phyloP scores from a whole-genome alignment of 2,888 invertebrate genomes.

The Heliconius aoede region DNA sequence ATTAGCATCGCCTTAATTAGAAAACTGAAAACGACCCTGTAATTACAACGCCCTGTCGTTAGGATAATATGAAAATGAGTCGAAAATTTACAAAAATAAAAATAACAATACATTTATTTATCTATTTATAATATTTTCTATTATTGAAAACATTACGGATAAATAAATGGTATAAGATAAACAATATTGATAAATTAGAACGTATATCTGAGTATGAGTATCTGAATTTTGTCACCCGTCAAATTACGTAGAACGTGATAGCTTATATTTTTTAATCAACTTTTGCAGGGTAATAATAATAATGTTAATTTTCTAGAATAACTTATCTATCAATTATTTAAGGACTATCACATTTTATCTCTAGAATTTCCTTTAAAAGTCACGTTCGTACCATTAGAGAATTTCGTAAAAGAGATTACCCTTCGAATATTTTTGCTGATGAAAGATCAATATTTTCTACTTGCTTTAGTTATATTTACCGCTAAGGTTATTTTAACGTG shows the following conservation, averaged over 20 bases:
- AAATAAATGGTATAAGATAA: not conserved
- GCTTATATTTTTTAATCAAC: not conserved
- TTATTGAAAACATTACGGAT: no score
- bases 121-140: not conserved
- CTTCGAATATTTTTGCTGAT: constrained; percentile 13
- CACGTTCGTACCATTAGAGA: constrained; percentile 41
- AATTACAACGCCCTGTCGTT: not conserved
- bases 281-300: constrained; percentile 26
- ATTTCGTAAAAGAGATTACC: constrained; percentile 35
- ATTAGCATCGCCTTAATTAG: constrained; percentile 19
- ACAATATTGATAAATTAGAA: not conserved
- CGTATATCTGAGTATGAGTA: not conserved
- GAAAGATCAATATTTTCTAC: not conserved
- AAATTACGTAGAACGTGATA: not conserved
- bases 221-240: not conserved
- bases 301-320: constrained; percentile 38
- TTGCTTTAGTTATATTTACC: not conserved
- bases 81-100: not conserved
- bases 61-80: not conserved
- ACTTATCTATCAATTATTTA: constrained; percentile 43
- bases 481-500: not conserved
- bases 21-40: constrained; percentile 3
- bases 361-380: constrained; percentile 37
- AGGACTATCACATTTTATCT: constrained; percentile 39
- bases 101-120: not conserved